Base-by-base conservation (phyloP, 2,113 vertebrate genomes). In the Hippopotamus amphibius region DNA sequence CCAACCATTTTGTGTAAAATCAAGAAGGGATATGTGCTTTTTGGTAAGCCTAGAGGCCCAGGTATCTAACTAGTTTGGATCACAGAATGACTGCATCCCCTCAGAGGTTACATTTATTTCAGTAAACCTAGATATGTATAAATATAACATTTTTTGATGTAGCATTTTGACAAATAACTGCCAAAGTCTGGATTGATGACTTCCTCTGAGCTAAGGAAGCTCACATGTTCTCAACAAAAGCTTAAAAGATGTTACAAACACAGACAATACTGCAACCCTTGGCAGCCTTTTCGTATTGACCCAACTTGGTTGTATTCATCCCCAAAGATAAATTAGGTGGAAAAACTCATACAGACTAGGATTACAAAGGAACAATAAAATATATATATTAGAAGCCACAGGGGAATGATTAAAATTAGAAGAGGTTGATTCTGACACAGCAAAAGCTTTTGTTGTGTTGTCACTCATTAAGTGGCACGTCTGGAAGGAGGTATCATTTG, bases 101-200 rank as follows among this genome's bases (percentile, higher is more conserved):
- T 93, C 66, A 65, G 95, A 97, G 80, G 61, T 90, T 82, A 96
- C 59, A 95, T 95, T 97, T 96, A 96, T 96, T 97, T 97, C 63
- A 88, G 76, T 89, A 96, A 97, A 96, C 43, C 12, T 65, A 66
- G 66, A 66, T 92, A 84, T 22, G 65, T 46, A 93, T 46, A 94
- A 82, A 90, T 69, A 92, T 61, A 92, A 91, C 65, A 82, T 93
- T 80, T 98, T 48, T 53, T 92, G 93, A 97, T 65, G 68, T 17
- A 88, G 63, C 71, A 79, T 57, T 97, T 37, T 93, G 93, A 96
- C 80, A 97, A 88, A 93, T 96, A 90, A 69, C 83, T 90, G 85
- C 71, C 30, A 57, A 68, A 53, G 50, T 74, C 71, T 90, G 65
- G 61, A 93, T 41, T 74, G 88, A 95, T 90, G 69, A 89, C n/a